A percentile compares a stretch with the other conserved stretches of the same genome.
Evolutionary conservation across 2,113 vertebrate genomes (phyloP).

Genomic region (Diadophis punctatus): DNA sequence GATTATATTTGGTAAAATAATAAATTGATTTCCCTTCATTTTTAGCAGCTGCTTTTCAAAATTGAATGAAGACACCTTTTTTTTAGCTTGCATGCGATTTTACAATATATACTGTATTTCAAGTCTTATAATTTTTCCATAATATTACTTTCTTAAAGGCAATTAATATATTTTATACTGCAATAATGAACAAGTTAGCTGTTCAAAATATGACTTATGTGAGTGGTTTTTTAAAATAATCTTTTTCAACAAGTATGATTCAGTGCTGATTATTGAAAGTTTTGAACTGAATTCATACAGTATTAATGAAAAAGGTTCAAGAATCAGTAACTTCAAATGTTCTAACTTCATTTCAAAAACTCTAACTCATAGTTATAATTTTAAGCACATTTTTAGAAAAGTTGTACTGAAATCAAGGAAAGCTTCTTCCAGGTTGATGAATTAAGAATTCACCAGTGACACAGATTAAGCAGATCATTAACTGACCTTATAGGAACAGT

Average conservation of each 20-base stretch:
- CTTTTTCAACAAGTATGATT: background rate
- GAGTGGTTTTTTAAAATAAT: conserved; percentile 9
- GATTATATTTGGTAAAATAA: conserved; percentile 25
- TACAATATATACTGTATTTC: background rate
- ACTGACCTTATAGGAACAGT: background rate
- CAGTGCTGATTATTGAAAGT: background rate
- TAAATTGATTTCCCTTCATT: background rate
- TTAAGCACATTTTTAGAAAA: background rate
- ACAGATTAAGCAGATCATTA: background rate
- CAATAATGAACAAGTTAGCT: background rate
- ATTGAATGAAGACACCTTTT: background rate
- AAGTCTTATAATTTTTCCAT: conserved; percentile 28
- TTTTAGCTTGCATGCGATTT: background rate
- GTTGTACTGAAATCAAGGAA: background rate
- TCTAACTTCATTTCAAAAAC: background rate
- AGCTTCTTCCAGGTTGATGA: background rate
- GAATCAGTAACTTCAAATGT: background rate
- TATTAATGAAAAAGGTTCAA: background rate
- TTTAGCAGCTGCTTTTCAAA: background rate
- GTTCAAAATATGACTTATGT: conserved; percentile 3
- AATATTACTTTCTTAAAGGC: conserved; percentile 8
- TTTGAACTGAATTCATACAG: background rate
- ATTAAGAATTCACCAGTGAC: background rate
- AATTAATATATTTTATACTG: background rate
- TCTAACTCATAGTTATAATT: background rate